Evolutionary conservation across 1,140 invertebrate species (phyloP), one percentile per base, ranked within the genome.

Genomic region (Platorchestia sp.): DNA sequence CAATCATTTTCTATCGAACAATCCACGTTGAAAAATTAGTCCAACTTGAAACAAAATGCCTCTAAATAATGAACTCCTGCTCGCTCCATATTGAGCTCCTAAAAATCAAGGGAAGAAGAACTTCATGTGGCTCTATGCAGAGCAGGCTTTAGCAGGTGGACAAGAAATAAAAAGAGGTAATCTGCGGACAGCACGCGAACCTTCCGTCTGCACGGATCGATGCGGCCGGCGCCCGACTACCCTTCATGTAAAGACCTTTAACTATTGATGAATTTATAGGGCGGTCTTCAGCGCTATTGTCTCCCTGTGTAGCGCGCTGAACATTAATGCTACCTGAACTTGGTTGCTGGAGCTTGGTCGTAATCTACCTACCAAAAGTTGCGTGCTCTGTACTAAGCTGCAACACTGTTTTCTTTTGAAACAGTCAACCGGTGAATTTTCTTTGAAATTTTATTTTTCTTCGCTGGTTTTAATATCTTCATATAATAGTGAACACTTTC

Each of bases 121-220:
- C 27, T 75, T 75, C 1, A 75, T 75, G 7, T 75, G 27, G 1
- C 47, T 75, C 27, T 75, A 75, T 75, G 59, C 59, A 75, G 59
- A 75, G 59, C 59, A 75, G 59, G 59, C 59, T 75, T 75, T 75
- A 10, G 59, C 59, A 22, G 27, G 1, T 75, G 59, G 36, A 36
- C 59, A 75, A 75, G 7, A 75, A 75, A 36, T 75, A 75, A 75
- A 51, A 51, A 75, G 43, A 89, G 87, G 10, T 89, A 42, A 89
- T 89, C 5, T 27, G n/a, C 27, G 87, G 41, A 27, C 87, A 6
- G 41, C 87, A 89, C 87, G 87, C 87, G 27, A 42, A 42, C 41
- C 87, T 89, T 44, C 87, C 87, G 59, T 75, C 43, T 41, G 36
- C 87, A 89, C 87, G 59, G 87, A 89, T 89, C 87, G 87, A 89